These are phyloP conservation scores for Eupithecia abbreviata DNA, from an alignment of 2,888 invertebrate genomes.

Conservation along the genomic window DNA sequence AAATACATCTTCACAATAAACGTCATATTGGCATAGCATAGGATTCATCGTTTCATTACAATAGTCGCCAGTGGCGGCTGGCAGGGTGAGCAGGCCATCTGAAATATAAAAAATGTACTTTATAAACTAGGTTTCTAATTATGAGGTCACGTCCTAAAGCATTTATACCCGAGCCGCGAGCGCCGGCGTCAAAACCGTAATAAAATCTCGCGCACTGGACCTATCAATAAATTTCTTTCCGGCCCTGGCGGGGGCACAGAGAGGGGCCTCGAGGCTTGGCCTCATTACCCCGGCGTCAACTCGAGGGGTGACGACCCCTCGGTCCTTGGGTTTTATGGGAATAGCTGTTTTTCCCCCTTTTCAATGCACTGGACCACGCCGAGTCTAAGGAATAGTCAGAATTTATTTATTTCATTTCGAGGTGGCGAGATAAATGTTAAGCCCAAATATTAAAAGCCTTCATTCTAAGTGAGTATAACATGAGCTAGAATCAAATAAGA, in stretches of 20 bases:
- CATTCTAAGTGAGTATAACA: background rate
- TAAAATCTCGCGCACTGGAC: background rate
- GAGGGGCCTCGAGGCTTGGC: too few species aligned
- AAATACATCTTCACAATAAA: background rate
- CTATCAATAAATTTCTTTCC: too few species aligned
- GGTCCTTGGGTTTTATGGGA: too few species aligned
- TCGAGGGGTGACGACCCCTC: too few species aligned
- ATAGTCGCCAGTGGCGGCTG: background rate
- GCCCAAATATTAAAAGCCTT: background rate
- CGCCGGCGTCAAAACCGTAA: background rate
- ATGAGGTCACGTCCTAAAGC: background rate
- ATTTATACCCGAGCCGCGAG: background rate
- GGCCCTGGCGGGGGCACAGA: too few species aligned
- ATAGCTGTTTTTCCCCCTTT: too few species aligned
- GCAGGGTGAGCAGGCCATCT: constrained; percentile 3
- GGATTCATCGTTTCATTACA: constrained; percentile 10
- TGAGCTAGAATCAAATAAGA: too few species aligned
- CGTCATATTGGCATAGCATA: background rate
- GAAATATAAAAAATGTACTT: constrained; percentile 1
- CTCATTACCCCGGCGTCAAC: too few species aligned
- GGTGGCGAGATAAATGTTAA: background rate
- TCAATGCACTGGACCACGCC: background rate
- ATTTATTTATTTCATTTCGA: too few species aligned
- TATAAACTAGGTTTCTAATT: background rate
- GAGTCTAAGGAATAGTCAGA: background rate